Conservation (phyloP, 2,888 invertebrate species). For the Drosophila quinaria region DNA sequence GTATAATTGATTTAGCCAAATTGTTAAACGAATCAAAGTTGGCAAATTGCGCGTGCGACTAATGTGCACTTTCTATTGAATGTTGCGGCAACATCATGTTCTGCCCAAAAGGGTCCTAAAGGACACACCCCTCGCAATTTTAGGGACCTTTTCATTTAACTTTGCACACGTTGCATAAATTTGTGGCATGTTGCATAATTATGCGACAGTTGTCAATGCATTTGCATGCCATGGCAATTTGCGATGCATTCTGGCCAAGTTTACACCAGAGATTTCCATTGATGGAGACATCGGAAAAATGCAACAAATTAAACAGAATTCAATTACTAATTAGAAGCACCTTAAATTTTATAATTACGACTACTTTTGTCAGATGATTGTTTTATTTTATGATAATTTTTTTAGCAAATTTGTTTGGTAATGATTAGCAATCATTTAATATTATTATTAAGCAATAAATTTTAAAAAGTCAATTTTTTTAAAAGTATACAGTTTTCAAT, state of each 20-base stretch:
- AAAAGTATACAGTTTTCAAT: background rate
- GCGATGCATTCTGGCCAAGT: slow-evolving; percentile 19
- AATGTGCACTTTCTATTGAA: slow-evolving; percentile 24
- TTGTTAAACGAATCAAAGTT: slow-evolving; percentile 72
- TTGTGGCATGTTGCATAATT: slow-evolving; percentile 62
- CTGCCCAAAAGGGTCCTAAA: slow-evolving; percentile 12
- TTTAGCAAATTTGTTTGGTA: no score
- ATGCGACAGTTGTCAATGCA: slow-evolving; percentile 71
- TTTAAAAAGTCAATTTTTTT: background rate
- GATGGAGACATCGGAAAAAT: slow-evolving; percentile 21
- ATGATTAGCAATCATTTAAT: background rate
- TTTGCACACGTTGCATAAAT: slow-evolving; percentile 70
- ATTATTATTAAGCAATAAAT: background rate
- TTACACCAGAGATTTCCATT: slow-evolving; percentile 43
- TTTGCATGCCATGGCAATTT: slow-evolving; percentile 50
- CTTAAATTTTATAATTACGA: background rate
- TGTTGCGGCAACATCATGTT: background rate
- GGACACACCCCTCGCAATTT: slow-evolving; percentile 11
- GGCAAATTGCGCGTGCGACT: slow-evolving; percentile 57
- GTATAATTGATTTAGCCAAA: slow-evolving; percentile 80
- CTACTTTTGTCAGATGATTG: background rate
- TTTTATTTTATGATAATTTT: no score
- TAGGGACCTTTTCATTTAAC: slow-evolving; percentile 67
- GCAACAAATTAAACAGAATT: slow-evolving; percentile 38
- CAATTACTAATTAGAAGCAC: slow-evolving; percentile 44